Percentiles rank a stretch among this genome's conserved stretches.
These are phyloP conservation scores for Pica pica DNA, from an alignment of 2,113 vertebrate genomes.

Conservation along the genomic window DNA sequence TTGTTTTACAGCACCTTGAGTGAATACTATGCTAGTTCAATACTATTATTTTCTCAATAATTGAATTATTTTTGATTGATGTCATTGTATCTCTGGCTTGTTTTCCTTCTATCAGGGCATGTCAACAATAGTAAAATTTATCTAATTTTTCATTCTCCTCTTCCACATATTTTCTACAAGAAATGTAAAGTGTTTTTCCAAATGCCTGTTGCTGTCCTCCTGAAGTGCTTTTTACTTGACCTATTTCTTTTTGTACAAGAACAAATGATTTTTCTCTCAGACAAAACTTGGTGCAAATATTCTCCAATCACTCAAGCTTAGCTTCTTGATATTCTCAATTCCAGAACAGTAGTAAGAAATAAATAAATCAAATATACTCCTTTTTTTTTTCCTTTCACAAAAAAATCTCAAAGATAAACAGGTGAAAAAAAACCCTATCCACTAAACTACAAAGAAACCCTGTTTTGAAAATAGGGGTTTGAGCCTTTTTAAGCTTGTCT, in stretches of 20 bases:
- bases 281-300: background rate
- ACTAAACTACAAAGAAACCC: background rate
- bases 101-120: background rate
- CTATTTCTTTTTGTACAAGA: background rate
- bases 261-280: background rate
- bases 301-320: background rate
- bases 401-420: background rate
- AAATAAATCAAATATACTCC: background rate
- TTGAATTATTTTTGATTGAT: background rate
- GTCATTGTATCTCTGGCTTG: background rate
- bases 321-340: background rate
- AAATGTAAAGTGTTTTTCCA: background rate
- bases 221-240: background rate
- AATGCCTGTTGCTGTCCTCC: background rate
- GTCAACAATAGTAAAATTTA: background rate
- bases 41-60: background rate
- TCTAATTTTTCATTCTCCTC: background rate
- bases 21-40: background rate
- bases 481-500: background rate
- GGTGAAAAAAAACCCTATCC: accelerated
- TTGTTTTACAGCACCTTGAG: background rate
- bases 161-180: background rate
- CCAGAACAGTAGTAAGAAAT: background rate
- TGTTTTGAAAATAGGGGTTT: background rate
- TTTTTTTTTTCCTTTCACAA: background rate